These are phyloP conservation scores for Meganola albula DNA, from an alignment of 2,888 invertebrate genomes.

Conservation along the genomic window DNA sequence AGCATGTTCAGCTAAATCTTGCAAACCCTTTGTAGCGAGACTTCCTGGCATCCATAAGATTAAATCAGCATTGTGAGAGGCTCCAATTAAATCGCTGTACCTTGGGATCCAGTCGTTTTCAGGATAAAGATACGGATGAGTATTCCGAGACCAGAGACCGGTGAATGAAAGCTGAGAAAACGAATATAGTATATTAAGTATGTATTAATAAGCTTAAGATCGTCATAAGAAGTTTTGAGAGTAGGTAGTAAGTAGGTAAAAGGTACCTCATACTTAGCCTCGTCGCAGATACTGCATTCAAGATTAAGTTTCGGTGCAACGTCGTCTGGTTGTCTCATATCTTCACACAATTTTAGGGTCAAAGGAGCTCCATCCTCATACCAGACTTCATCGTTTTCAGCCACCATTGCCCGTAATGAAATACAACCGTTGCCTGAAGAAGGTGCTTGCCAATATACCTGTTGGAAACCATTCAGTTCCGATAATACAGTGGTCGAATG, in stretches of 20 bases:
- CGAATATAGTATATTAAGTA: background rate
- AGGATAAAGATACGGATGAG: constrained; percentile 56
- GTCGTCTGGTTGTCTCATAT: constrained; percentile 62
- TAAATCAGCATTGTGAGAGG: constrained; percentile 53
- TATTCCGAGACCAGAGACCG: constrained; percentile 66
- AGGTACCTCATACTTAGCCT: constrained; percentile 65
- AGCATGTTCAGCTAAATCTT: constrained; percentile 56
- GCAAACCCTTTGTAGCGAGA: constrained; percentile 53
- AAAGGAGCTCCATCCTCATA: constrained; percentile 60
- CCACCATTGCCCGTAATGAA: constrained; percentile 62
- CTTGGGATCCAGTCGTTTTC: constrained; percentile 63
- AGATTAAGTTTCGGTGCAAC: constrained; percentile 52
- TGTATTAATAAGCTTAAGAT: too few species aligned
- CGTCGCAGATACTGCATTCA: constrained; percentile 60
- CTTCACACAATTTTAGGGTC: constrained; percentile 54
- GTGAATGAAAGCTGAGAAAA: constrained; percentile 49
- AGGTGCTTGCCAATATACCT: constrained; percentile 70
- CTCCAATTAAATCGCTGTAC: constrained; percentile 62
- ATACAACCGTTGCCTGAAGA: constrained; percentile 59
- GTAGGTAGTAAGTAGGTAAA: background rate
- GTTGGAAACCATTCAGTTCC: too few species aligned
- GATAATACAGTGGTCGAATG: too few species aligned
- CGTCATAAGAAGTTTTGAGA: too few species aligned
- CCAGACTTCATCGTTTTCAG: constrained; percentile 58
- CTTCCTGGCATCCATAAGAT: constrained; percentile 58